Base-by-base conservation (phyloP, 2,113 vertebrate genomes). In the Poeciliopsis turrubarensis region DNA sequence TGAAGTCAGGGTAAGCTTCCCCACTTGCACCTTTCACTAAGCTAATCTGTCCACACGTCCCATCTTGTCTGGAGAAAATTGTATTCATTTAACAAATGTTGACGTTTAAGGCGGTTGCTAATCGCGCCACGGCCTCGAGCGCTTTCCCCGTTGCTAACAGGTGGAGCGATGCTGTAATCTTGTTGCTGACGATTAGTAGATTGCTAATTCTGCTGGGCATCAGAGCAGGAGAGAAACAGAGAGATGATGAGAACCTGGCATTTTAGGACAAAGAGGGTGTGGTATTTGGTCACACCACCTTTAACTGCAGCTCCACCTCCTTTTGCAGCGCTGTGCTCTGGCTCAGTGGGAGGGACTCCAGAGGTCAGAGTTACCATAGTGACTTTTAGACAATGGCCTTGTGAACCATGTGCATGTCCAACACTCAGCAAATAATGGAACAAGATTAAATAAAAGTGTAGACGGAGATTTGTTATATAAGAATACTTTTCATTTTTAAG, bases 1-100 rank as follows among this genome's bases (percentile, higher is more conserved):
- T 82, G 98, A 99, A 97, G 96, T 99, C 92, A 96, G 97, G 95
- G 98, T 99, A 89, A 96, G 97, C 92, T 87, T 11, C 60, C 17
- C 19, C 54, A 17, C 30, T 7, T 34, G 68, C 30, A 71, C 54
- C 47, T 57, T 57, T 76, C 30, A 0, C 29, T 14, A 22, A 0
- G 66, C 25, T 22, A 60, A 44, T 32, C 41, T 62, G 29, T 41
- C 11, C 30, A 63, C 7, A 13, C 31, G 6, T 29, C 19, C 65
- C 15, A 10, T 41, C 37, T 2, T 26, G 31, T 19, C n/a, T 39
- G 22, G 13, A 29, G 11, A 63, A 41, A 44, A 26, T 27, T 15
- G 61, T 17, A 66, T 57, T 67, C 30, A 34, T 54, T 44, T 22
- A 0, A 44, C n/a, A 70, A 70, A 60, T 15, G 12, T 25, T 57